phyloP scores from a whole-genome alignment of 2,888 invertebrate species.

The Diploptera punctata region DNA sequence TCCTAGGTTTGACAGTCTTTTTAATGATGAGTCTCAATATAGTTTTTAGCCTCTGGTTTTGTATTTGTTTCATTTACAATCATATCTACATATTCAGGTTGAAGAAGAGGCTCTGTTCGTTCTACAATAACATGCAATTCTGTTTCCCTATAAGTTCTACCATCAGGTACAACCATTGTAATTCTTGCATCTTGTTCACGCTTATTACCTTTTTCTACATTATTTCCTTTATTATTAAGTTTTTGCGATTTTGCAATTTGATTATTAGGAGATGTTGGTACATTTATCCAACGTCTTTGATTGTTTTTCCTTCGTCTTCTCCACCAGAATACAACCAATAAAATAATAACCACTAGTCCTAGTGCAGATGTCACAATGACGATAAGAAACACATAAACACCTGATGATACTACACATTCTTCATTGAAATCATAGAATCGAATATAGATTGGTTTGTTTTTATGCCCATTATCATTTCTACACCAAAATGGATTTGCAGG shows the following conservation, averaged over 20 bases:
- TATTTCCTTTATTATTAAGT: background rate
- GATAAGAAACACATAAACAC: conserved; percentile 32
- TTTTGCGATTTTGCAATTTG: background rate
- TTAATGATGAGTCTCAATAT: too few species aligned
- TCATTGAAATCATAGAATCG: conserved; percentile 36
- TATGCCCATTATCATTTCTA: conserved; percentile 1
- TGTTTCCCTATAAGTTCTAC: conserved; percentile 80
- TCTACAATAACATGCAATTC: conserved; percentile 87
- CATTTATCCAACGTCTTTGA: conserved; percentile 36
- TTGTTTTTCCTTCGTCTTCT: conserved; percentile 16
- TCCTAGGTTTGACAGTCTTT: too few species aligned
- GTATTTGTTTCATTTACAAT: background rate
- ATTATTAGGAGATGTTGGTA: conserved; percentile 32
- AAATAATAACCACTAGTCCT: conserved; percentile 18
- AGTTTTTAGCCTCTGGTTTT: too few species aligned
- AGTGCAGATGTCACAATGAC: conserved; percentile 17
- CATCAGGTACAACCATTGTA: conserved; percentile 40
- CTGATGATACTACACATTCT: conserved; percentile 27
- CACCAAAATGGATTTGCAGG: conserved; percentile 31
- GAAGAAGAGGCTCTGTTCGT: conserved; percentile 75
- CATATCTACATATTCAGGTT: conserved; percentile 15
- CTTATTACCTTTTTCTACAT: background rate
- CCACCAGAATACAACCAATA: conserved; percentile 30
- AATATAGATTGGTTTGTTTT: conserved; percentile 25
- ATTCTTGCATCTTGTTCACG: conserved; percentile 24